Evolutionary conservation across 2,113 vertebrate species (phyloP), one percentile per base, ranked within the genome.

Genomic region (Tragulus kanchil): DNA sequence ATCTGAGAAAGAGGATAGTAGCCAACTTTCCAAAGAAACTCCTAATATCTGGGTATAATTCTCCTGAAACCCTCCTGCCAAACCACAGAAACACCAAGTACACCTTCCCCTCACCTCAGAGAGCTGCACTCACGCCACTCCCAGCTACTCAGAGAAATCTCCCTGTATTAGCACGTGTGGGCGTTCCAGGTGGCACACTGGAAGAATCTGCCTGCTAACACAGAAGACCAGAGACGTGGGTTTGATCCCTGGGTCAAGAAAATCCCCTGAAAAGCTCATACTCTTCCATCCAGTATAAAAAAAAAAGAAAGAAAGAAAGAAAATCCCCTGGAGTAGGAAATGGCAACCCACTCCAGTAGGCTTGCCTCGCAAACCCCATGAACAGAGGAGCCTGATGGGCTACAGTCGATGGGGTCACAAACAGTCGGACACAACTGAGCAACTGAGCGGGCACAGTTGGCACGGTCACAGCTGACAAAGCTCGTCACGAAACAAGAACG

Each of bases 391-490:
- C 21, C 69, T 42, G 19, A 19, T 45, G 42, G 42, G 42, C 42
- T 73, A 25, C 42, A 73, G 69, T 73, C 11, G 9, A 25, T 1
- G 3, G 69, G 69, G 21, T 73, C 69, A 25, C 5, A 25, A 42
- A 73, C 19, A 73, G 69, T 45, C 1, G 0, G 21, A 25, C 69
- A 45, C 0, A 0, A 21, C 13, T 25, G 42, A 45, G 42, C 0
- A 3, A 45, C 11, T 25, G 21, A 1, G 1, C 42, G 13, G 19
- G 31, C 1, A 36, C 67, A 69, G n/a, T n/a, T 5, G 13, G 25
- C 48, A 26, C 56, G 12, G 1, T 7, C 62, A 65, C 0, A 28
- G 85, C 45, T 11, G 28, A 88, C 13, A 17, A 52, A 64, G 69
- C 64, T 62, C 16, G 26, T 15, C 79, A 50, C 61, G 52, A 9